These are phyloP conservation scores for Phocides pigmalion DNA, from an alignment of 1,140 invertebrate species.

Conservation along the genomic window DNA sequence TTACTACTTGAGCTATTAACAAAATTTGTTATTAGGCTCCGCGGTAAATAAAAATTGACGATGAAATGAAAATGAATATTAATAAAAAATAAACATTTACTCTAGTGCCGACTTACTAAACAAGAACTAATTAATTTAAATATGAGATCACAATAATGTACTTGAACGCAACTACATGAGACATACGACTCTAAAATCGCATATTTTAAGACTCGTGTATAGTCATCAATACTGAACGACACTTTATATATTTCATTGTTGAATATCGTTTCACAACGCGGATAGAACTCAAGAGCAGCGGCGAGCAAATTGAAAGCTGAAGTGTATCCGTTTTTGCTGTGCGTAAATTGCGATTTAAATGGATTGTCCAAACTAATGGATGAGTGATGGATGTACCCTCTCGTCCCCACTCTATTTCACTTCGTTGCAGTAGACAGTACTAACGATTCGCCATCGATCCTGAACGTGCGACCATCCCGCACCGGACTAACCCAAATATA, in stretches of 20 bases:
- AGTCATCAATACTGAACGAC: background rate
- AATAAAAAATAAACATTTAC: too few relatives aligned
- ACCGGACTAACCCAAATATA: slow-evolving; percentile 29
- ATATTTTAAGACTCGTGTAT: background rate
- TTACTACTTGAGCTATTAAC: too few relatives aligned
- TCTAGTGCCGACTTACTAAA: too few relatives aligned
- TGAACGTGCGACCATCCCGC: slow-evolving; percentile 31
- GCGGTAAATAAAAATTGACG: too few relatives aligned
- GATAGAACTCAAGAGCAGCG: slow-evolving; percentile 14
- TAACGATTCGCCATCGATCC: slow-evolving; percentile 43
- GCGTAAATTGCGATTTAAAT: slow-evolving; percentile 45
- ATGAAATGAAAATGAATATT: too few relatives aligned
- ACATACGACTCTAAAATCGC: too few relatives aligned
- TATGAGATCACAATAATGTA: too few relatives aligned
- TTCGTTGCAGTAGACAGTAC: slow-evolving; percentile 29
- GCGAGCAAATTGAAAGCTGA: slow-evolving; percentile 44
- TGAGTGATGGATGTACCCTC: slow-evolving; percentile 43
- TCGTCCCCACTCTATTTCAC: slow-evolving; percentile 44
- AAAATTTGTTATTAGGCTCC: too few relatives aligned
- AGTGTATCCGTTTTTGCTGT: slow-evolving; percentile 29
- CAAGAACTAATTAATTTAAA: too few relatives aligned
- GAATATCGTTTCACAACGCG: slow-evolving; percentile 33
- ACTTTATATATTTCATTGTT: slow-evolving; percentile 22
- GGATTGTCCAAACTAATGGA: slow-evolving; percentile 44
- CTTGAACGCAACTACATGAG: too few relatives aligned